Base-by-base conservation (phyloP, 2,797 vertebrate genomes). In the Phataginus tetradactyla region DNA sequence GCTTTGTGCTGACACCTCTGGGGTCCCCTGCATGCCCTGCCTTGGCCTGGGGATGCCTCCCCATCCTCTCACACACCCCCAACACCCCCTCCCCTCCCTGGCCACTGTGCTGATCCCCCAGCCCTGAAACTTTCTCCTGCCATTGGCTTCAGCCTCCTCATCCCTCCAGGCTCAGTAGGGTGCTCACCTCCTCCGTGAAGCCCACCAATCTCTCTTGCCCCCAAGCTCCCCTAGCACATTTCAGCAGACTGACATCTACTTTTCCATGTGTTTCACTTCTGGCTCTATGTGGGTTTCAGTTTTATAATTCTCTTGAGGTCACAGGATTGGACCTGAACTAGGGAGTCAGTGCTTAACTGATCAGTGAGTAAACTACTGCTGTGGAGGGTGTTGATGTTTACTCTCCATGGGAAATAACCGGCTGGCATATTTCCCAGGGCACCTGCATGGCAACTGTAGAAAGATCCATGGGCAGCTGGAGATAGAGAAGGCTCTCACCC, bases 261-360 rank as follows among this genome's bases (percentile, higher is more conserved):
- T 1, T 14, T 23, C 75, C 21, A 18, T 20, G 23, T 8, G 6
- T 55, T 5, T 64, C 7, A 0, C 0, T 32, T 66, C 25, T 1
- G 3, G 34, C 84, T 91, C 72, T 21, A 3, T 0, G 7, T 9
- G n/a, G 29, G 27, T 64, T 12, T 64, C 53, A 0, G 0, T 25
- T 51, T 77, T 25, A 5, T 18, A 11, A 8, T 72, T 81, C 51
- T 68, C 25, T n/a, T 7, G 13, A 42, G 85, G 49, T 59, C 11
- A 4, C 27, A 1, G 25, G 61, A 39, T 3, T 0, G 25, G 53
- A 10, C 17, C 39, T 71, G 1, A 18, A 15, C 23, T 8, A n/a
- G 55, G 80, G 27, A 25, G 13, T 55, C 37, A 0, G 29, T 4
- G 11, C 37, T 7, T 63, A 53, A 12, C 9, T 51, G 72, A 27